Evolutionary conservation across 2,888 invertebrate genomes (phyloP).

Genomic region (Vanessa cardui): DNA sequence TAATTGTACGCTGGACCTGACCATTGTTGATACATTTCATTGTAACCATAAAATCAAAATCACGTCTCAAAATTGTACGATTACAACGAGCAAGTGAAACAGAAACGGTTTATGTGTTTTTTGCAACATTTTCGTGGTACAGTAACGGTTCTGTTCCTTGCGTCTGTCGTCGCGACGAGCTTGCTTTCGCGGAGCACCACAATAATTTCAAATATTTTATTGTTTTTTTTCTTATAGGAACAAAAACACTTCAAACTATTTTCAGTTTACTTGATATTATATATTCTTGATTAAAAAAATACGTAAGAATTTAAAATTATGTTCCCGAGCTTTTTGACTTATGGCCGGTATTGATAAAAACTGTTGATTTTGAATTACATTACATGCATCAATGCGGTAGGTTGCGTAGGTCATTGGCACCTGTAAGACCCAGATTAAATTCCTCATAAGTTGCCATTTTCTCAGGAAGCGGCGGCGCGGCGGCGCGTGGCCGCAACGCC

Average conservation of each 20-base stretch:
- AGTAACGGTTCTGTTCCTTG: constrained; percentile 61
- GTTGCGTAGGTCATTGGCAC: constrained; percentile 75
- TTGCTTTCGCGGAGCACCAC: neutral
- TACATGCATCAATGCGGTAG: constrained; percentile 66
- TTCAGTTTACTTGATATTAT: neutral
- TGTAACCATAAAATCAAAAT: constrained; percentile 71
- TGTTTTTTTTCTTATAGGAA: too few relatives aligned
- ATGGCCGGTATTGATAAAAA: neutral
- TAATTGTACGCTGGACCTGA: constrained; percentile 60
- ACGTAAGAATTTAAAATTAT: neutral
- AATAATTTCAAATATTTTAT: neutral
- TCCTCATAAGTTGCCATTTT: constrained; percentile 81
- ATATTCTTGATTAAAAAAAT: neutral
- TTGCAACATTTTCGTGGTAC: constrained; percentile 70
- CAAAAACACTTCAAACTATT: neutral
- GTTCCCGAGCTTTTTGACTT: neutral
- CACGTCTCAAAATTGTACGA: constrained; percentile 67
- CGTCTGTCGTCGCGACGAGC: constrained; percentile 43
- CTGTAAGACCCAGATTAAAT: constrained; percentile 76
- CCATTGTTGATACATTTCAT: constrained; percentile 59
- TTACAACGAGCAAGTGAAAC: constrained; percentile 68
- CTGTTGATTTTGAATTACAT: neutral
- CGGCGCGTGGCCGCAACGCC: constrained; percentile 47
- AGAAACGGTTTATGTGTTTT: constrained; percentile 71
- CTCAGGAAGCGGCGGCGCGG: constrained; percentile 69